These are phyloP conservation scores for Papilio aristodemus DNA, from an alignment of 1,140 invertebrate species.

Conservation along the genomic window DNA sequence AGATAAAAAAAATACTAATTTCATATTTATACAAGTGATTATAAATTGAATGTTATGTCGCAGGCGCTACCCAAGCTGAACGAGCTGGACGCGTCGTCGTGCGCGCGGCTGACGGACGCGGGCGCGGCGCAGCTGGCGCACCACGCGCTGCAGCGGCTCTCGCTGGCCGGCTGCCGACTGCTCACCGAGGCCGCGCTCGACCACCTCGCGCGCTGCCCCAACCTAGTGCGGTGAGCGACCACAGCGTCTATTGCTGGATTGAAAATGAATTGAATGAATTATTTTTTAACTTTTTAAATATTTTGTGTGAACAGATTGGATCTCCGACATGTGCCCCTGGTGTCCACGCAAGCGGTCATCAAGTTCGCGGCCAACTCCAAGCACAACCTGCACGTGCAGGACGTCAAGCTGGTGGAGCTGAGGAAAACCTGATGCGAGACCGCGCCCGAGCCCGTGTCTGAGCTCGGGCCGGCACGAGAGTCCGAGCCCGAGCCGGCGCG, in stretches of 20 bases:
- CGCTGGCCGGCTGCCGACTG: constrained; percentile 90
- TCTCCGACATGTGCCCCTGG: constrained; percentile 87
- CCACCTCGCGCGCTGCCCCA: constrained; percentile 85
- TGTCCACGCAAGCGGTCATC: constrained; percentile 88
- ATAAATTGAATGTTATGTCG: constrained; percentile 67
- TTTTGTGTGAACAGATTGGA: constrained; percentile 81
- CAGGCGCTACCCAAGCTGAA: constrained; percentile 88
- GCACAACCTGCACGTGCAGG: constrained; percentile 87
- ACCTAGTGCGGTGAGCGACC: constrained; percentile 69
- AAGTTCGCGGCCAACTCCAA: constrained; percentile 89
- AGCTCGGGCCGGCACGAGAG: neutral
- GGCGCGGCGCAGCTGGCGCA: constrained; percentile 92
- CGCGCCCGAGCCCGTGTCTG: constrained; percentile 29
- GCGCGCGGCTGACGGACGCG: constrained; percentile 92
- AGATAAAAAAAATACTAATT: too few species aligned
- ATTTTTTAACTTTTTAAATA: neutral
- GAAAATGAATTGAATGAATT: neutral
- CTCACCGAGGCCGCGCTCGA: constrained; percentile 91
- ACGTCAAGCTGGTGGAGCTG: constrained; percentile 86
- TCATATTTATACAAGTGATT: too few species aligned
- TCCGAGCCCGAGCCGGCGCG: neutral
- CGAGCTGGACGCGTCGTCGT: constrained; percentile 90
- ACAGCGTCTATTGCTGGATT: neutral
- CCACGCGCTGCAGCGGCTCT: constrained; percentile 81
- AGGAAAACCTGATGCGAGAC: constrained; percentile 73